Percentiles rank a stretch among this genome's conserved stretches.
Evolutionary conservation across 2,113 vertebrate genomes (phyloP).

Genomic region (Prionailurus bengalensis): DNA sequence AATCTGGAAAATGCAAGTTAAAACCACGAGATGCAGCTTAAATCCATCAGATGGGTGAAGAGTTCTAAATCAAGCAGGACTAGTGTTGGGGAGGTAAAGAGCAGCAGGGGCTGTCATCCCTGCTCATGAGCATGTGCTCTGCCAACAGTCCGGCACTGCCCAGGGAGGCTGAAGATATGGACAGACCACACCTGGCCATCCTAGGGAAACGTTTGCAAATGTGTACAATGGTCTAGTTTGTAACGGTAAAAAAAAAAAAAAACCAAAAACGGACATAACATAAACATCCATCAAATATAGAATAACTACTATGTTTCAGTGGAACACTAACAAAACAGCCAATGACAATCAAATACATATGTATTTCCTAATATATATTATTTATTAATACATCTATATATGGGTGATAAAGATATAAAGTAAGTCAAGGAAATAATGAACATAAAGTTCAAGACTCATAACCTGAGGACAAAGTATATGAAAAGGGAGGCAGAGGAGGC

Average conservation of each 20-base stretch:
- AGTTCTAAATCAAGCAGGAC: not conserved
- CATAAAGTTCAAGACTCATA: not conserved
- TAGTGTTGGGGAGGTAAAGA: not conserved
- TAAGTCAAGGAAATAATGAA: not conserved
- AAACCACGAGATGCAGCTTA: not conserved
- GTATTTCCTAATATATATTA: not conserved
- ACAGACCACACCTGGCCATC: not conserved
- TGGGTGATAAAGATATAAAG: not conserved
- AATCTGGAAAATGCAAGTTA: not conserved
- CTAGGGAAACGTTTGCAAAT: not conserved
- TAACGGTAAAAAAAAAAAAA: not conserved
- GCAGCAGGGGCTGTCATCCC: not conserved
- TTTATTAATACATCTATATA: not conserved
- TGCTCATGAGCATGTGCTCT: fast-evolving
- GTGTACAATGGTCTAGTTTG: no score
- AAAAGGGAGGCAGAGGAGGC: not conserved
- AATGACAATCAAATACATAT: not conserved
- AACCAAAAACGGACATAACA: not conserved
- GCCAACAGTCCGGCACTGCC: not conserved
- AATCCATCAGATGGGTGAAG: not conserved
- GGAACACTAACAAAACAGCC: not conserved
- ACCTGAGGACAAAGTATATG: not conserved
- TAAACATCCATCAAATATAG: not conserved
- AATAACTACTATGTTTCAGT: not conserved
- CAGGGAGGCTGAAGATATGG: fast-evolving